These are phyloP conservation scores for Drosophila insularis DNA, from an alignment of 1,140 invertebrate genomes.

Conservation along the genomic window DNA sequence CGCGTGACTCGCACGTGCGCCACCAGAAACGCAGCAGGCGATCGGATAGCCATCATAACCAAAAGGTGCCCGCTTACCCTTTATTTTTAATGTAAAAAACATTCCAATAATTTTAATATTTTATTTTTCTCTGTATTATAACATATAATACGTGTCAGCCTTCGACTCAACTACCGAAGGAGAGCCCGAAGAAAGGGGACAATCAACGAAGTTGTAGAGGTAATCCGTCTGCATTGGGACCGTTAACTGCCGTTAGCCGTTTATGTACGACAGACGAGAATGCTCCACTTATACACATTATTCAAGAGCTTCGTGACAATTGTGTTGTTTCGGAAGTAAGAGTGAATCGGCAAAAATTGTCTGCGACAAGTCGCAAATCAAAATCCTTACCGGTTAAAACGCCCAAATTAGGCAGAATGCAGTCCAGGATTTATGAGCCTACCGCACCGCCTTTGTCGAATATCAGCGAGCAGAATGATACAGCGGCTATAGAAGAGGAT, in stretches of 20 bases:
- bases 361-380: background rate
- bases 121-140: background rate
- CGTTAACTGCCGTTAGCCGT: constrained; percentile 66
- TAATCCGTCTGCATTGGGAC: constrained; percentile 21
- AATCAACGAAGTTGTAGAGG: constrained; percentile 26
- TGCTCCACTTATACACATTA: constrained; percentile 77
- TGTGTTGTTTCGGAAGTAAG: constrained; percentile 78
- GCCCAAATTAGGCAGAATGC: constrained; percentile 13
- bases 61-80: background rate
- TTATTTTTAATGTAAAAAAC: background rate
- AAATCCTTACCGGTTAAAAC: background rate
- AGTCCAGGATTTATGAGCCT: constrained; percentile 35
- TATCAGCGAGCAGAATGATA: constrained; percentile 61
- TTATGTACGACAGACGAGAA: constrained; percentile 50
- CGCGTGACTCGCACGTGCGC: constrained; percentile 73
- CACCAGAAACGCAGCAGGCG: constrained; percentile 63
- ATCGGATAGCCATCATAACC: constrained; percentile 59
- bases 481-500: constrained; percentile 44
- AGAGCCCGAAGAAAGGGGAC: constrained; percentile 32
- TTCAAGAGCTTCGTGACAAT: constrained; percentile 76
- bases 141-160: constrained; percentile 29
- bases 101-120: background rate
- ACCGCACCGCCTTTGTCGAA: constrained; percentile 58
- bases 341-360: constrained; percentile 66
- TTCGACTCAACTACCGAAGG: constrained; percentile 18